Percentiles rank a stretch among this genome's conserved stretches.
phyloP scores from a whole-genome alignment of 1,140 invertebrate genomes.

The Pachyrhynchus sulphureomaculatus region DNA sequence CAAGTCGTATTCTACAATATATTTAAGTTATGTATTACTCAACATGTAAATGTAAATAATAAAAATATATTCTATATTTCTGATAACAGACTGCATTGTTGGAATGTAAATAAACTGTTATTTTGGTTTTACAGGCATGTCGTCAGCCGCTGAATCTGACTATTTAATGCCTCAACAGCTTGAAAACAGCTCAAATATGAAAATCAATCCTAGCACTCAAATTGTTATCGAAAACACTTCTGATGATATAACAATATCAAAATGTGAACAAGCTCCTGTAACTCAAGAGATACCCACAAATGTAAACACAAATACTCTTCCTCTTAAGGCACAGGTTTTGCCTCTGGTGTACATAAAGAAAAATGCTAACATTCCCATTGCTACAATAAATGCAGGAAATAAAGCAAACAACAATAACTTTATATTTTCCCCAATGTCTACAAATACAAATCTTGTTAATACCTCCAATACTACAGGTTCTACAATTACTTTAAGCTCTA shows the following conservation, averaged over 20 bases:
- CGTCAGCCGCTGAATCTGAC: slow-evolving; percentile 30
- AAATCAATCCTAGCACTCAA: slow-evolving; percentile 26
- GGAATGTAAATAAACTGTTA: background rate
- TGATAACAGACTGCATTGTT: too few relatives aligned
- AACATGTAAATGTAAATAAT: too few relatives aligned
- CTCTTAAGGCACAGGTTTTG: slow-evolving; percentile 34
- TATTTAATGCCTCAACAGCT: background rate
- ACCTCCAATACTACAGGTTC: background rate
- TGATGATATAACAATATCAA: slow-evolving; percentile 39
- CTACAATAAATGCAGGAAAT: slow-evolving; percentile 22
- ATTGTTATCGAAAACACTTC: slow-evolving; percentile 35
- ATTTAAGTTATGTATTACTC: too few relatives aligned
- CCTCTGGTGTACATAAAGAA: slow-evolving; percentile 48
- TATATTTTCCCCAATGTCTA: background rate
- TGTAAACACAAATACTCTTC: slow-evolving; percentile 13
- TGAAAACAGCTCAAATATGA: slow-evolving; percentile 22
- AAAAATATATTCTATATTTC: too few relatives aligned
- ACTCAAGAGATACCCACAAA: slow-evolving; percentile 7
- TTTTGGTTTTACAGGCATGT: slow-evolving; percentile 43
- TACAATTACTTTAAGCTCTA: slow-evolving; percentile 21
- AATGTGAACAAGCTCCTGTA: slow-evolving; percentile 21
- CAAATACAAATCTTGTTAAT: background rate
- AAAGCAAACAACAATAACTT: slow-evolving; percentile 35
- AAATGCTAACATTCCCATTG: slow-evolving; percentile 40
- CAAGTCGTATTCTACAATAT: too few relatives aligned